Evolutionary conservation across 2,888 invertebrate genomes (phyloP), one percentile per base, ranked within the genome.

Genomic region (Acrobasis suavella): DNA sequence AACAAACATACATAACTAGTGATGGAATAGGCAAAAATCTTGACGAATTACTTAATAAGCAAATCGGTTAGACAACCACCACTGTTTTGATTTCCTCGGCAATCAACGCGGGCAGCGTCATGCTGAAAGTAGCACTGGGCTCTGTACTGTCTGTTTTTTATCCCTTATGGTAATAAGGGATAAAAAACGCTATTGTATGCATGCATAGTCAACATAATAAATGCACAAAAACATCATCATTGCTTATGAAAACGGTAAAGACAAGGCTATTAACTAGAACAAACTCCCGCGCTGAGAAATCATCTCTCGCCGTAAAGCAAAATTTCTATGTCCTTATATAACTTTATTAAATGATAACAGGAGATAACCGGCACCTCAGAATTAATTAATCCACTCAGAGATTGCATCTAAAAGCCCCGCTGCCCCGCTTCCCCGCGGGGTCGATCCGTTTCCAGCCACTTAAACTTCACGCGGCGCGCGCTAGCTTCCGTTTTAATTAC

Each of bases 401-500:
- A 92, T 92, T 92, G 92, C 92, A 92, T 92, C 92, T 91, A 89
- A 86, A 82, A 82, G 82, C 84, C 77, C 80, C 78, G 60, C 76
- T 77, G 74, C 76, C 79, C 80, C 81, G 80, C 77, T 72, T 83
- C 81, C 74, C 77, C 62, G 62, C 79, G 73, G 86, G 91, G 86
- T 89, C 90, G 91, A 89, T 91, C 89, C 86, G 89, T 87, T 91
- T 91, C 90, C 91, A 91, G 91, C 92, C 91, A 91, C 92, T 92
- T 91, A 89, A 92, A 92, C 91, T 92, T 91, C 91, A 91, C 91
- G 90, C 92, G 91, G 86, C 86, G 87, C 90, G 89, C 91, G 91
- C 91, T 89, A 91, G 92, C 93, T 92, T 93, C 93, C 92, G 93
- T 92, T 93, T 93, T 93, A 93, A 93, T 93, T 93, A 92, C 92